These are phyloP conservation scores for Paedocypris sp. DNA, from an alignment of 2,113 vertebrate genomes.

Conservation along the genomic window DNA sequence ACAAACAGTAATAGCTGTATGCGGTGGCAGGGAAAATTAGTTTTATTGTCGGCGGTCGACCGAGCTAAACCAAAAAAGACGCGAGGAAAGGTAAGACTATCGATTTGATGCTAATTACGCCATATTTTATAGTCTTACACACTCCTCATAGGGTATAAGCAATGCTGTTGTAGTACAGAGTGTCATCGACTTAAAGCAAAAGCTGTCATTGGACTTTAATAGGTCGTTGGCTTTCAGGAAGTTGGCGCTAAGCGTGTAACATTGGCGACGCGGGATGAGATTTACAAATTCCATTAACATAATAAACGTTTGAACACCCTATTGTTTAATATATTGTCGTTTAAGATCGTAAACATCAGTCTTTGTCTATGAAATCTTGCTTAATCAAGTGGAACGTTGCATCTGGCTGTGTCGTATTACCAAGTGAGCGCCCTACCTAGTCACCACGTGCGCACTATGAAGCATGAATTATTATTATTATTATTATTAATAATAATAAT, in stretches of 20 bases:
- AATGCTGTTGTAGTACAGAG: no score
- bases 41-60: neutral
- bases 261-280: neutral
- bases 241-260: neutral
- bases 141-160: no score
- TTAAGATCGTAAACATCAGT: no score
- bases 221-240: neutral
- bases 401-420: neutral
- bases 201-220: neutral
- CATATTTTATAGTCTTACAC: neutral
- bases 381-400: neutral
- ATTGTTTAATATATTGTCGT: neutral
- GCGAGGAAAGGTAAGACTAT: slow-evolving; percentile 1
- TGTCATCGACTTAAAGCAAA: no score
- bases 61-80: neutral
- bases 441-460: neutral
- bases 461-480: no score
- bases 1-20: neutral
- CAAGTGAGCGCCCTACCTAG: neutral
- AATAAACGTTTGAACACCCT: neutral
- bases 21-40: neutral
- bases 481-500: no score
- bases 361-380: neutral
- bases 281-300: neutral
- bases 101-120: no score